Evolutionary conservation across 2,888 invertebrate species (phyloP).

Genomic region (Opisthograptis luteolata): DNA sequence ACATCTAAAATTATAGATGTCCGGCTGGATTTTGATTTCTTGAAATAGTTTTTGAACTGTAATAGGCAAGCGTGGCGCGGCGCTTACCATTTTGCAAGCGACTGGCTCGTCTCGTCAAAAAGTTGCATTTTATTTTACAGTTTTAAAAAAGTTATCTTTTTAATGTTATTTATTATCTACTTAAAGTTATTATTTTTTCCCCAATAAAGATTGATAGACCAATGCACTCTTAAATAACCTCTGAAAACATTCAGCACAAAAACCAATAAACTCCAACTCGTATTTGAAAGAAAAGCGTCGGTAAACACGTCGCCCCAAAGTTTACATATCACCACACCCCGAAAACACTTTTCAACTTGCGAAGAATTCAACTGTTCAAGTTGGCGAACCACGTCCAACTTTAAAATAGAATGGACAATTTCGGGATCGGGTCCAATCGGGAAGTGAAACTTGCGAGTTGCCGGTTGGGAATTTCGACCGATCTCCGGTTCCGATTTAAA

Average conservation of each 20-base stretch:
- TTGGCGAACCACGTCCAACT: slow-evolving; percentile 35
- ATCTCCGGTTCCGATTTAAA: slow-evolving; percentile 58
- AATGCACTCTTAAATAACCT: neutral
- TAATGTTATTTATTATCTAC: no score
- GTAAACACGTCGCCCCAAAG: slow-evolving; percentile 16
- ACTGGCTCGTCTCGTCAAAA: no score
- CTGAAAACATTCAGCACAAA: neutral
- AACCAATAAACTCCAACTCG: neutral
- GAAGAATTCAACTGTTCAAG: slow-evolving; percentile 31
- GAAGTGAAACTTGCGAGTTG: slow-evolving; percentile 42
- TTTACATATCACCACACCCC: slow-evolving; percentile 30
- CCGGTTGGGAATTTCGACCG: slow-evolving; percentile 50
- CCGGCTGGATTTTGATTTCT: no score
- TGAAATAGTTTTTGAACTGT: no score
- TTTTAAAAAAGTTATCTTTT: no score
- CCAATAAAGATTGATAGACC: no score
- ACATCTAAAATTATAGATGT: no score
- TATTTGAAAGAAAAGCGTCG: slow-evolving; percentile 24
- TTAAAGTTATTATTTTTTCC: no score
- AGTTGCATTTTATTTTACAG: no score
- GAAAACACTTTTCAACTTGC: slow-evolving; percentile 34
- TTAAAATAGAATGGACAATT: slow-evolving; percentile 50
- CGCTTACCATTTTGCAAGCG: no score
- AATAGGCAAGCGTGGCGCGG: no score
- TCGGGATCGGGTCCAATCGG: slow-evolving; percentile 47